phyloP scores from a whole-genome alignment of 2,888 invertebrate genomes.

The Leucania comma region DNA sequence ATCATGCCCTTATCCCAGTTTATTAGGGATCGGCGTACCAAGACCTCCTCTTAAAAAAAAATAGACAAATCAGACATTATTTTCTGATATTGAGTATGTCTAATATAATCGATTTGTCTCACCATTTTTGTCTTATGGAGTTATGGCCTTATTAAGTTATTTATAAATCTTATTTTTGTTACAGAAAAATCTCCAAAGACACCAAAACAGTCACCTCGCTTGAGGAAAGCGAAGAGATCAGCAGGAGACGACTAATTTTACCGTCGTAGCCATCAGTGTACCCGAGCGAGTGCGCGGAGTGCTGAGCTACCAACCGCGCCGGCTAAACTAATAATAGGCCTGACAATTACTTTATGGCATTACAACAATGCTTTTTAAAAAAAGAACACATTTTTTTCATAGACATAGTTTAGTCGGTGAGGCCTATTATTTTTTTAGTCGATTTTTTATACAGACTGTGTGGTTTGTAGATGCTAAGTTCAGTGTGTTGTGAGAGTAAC shows the following conservation, averaged over 20 bases:
- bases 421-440: slow-evolving; percentile 82
- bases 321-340: slow-evolving; percentile 79
- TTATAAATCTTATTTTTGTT: slow-evolving; percentile 70
- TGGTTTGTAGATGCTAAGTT: slow-evolving; percentile 81
- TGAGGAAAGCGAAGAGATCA: slow-evolving; percentile 94
- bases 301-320: slow-evolving; percentile 65
- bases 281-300: slow-evolving; percentile 66
- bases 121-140: too few relatives aligned
- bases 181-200: slow-evolving; percentile 94
- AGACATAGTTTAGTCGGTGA: slow-evolving; percentile 36
- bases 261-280: slow-evolving; percentile 52
- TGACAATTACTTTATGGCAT: slow-evolving; percentile 36
- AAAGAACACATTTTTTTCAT: slow-evolving; percentile 23
- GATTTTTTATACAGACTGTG: slow-evolving; percentile 78
- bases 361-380: slow-evolving; percentile 33
- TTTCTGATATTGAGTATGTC: too few relatives aligned
- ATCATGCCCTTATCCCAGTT: too few relatives aligned
- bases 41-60: too few relatives aligned
- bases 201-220: slow-evolving; percentile 93
- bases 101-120: too few relatives aligned
- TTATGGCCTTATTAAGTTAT: not conserved
- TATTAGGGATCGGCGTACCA: too few relatives aligned
- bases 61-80: too few relatives aligned
- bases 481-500: slow-evolving; percentile 85
- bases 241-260: slow-evolving; percentile 92